Evolutionary conservation across 2,888 invertebrate genomes (phyloP).

Genomic region (Drosophila subsilvestris): DNA sequence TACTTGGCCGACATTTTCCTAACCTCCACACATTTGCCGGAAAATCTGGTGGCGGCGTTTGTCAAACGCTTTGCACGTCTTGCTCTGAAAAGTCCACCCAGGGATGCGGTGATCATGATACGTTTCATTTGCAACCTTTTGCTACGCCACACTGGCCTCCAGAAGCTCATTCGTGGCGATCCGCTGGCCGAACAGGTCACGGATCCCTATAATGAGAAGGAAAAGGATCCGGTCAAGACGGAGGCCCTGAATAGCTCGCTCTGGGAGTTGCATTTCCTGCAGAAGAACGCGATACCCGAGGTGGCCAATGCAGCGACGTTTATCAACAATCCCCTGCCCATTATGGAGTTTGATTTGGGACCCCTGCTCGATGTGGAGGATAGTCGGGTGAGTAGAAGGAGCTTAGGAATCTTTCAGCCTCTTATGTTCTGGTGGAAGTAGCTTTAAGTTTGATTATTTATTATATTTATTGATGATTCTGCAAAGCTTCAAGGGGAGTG

Average conservation of each 20-base stretch:
- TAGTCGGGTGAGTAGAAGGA: slow-evolving; percentile 82
- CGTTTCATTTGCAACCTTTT: slow-evolving; percentile 94
- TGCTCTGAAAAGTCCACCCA: slow-evolving; percentile 92
- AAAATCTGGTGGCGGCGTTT: slow-evolving; percentile 96
- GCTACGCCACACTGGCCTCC: slow-evolving; percentile 92
- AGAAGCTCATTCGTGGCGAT: slow-evolving; percentile 87
- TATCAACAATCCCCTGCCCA: slow-evolving; percentile 88
- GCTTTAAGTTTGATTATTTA: slow-evolving; percentile 44
- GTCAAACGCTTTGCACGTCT: slow-evolving; percentile 94
- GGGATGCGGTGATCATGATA: slow-evolving; percentile 90
- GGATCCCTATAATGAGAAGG: slow-evolving; percentile 95
- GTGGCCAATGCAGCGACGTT: slow-evolving; percentile 90
- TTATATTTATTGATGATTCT: no score
- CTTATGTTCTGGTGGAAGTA: slow-evolving; percentile 80
- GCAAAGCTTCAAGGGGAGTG: no score
- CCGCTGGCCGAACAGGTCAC: slow-evolving; percentile 64
- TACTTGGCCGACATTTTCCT: slow-evolving; percentile 95
- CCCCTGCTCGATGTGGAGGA: slow-evolving; percentile 86
- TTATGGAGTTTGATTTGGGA: slow-evolving; percentile 88
- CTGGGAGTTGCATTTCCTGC: slow-evolving; percentile 95
- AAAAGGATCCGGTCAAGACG: slow-evolving; percentile 90
- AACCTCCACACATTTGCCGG: slow-evolving; percentile 96
- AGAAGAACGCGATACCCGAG: slow-evolving; percentile 89
- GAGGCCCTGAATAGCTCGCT: slow-evolving; percentile 94
- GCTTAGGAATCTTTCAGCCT: slow-evolving; percentile 51